Conservation (phyloP, 2,113 vertebrate species). For the Tichodroma muraria region DNA sequence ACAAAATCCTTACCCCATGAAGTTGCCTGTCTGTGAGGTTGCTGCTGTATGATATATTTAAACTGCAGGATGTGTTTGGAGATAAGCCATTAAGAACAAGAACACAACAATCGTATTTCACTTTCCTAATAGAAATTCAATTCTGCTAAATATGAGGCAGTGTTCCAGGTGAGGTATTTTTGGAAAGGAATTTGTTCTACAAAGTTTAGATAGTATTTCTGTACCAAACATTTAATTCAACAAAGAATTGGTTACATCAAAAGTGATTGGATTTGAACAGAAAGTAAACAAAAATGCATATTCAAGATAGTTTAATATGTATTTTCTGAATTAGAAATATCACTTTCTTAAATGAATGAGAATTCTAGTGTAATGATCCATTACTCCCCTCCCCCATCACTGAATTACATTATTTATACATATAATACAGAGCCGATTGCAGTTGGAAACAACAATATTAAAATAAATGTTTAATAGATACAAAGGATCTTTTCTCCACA, state of each 20-base stretch:
- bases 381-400: constrained; percentile 69
- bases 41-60: neutral
- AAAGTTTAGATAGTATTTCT: constrained; percentile 28
- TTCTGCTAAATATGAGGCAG: neutral
- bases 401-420: constrained; percentile 77
- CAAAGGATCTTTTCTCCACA: constrained; percentile 79
- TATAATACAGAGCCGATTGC: constrained; percentile 83
- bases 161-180: neutral
- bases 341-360: constrained; percentile 81
- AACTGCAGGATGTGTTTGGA: neutral
- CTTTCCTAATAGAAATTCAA: neutral
- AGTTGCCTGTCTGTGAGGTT: neutral
- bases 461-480: constrained; percentile 94
- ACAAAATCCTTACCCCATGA: neutral
- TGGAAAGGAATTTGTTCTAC: constrained; percentile 30
- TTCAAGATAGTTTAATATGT: constrained; percentile 90
- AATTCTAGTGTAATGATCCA: constrained; percentile 81
- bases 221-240: constrained; percentile 62
- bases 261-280: constrained; percentile 62
- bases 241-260: constrained; percentile 55
- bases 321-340: constrained; percentile 92
- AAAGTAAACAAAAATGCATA: constrained; percentile 74
- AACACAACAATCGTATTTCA: neutral
- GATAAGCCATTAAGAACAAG: neutral
- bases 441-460: constrained; percentile 88